phyloP scores from a whole-genome alignment of 2,888 invertebrate species.

The Tachystola acroxantha region DNA sequence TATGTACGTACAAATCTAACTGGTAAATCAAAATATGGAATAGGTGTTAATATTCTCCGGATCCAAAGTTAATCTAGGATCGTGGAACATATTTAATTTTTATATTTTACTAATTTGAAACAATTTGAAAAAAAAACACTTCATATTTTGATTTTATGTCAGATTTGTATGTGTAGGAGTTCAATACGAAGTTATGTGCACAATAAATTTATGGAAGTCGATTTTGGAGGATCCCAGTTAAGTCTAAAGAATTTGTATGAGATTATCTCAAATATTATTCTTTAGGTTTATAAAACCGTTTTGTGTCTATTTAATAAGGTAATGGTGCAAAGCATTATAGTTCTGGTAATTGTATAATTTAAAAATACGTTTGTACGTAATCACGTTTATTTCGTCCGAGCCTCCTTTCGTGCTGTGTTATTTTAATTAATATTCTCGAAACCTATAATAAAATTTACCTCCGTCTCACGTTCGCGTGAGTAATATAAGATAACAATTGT shows the following conservation, averaged over 20 bases:
- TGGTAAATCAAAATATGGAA: too few relatives aligned
- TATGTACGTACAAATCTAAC: too few relatives aligned
- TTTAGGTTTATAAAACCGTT: constrained; percentile 43
- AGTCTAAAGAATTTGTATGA: constrained; percentile 30
- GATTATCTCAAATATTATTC: constrained; percentile 21
- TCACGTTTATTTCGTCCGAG: constrained; percentile 18
- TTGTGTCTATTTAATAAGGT: constrained; percentile 48
- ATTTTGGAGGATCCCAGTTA: too few relatives aligned
- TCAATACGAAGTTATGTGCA: too few relatives aligned
- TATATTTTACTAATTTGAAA: too few relatives aligned
- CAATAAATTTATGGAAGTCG: too few relatives aligned
- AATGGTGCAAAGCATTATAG: constrained; percentile 54
- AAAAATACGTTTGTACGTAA: constrained; percentile 26
- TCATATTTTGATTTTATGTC: too few relatives aligned
- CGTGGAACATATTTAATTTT: too few relatives aligned
- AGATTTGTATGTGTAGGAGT: too few relatives aligned
- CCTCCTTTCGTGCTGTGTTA: constrained; percentile 19
- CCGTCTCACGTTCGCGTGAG: constrained; percentile 19
- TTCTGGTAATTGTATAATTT: constrained; percentile 35
- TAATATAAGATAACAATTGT: constrained; percentile 16
- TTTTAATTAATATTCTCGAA: constrained; percentile 12
- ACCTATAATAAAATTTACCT: constrained; percentile 14
- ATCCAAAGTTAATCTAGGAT: too few relatives aligned
- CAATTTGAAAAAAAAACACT: too few relatives aligned
- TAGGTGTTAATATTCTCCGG: too few relatives aligned